Evolutionary conservation across 2,888 invertebrate species (phyloP).

Genomic region (Melieria omissa): DNA sequence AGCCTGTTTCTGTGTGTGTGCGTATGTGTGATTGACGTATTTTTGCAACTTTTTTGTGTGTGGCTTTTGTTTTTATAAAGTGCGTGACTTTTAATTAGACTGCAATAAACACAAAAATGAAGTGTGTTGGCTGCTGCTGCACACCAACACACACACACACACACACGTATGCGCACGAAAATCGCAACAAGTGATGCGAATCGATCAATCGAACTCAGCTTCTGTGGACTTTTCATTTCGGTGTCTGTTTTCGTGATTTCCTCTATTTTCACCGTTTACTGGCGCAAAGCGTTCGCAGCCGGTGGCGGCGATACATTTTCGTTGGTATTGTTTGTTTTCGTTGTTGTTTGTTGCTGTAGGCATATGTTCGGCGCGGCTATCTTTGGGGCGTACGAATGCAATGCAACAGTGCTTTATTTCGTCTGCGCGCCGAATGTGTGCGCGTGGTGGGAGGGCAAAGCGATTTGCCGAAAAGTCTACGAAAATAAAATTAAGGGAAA

Average conservation of each 20-base stretch:
- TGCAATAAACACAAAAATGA: constrained; percentile 32
- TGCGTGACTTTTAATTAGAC: constrained; percentile 36
- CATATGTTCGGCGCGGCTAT: not conserved
- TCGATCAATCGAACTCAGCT: constrained; percentile 22
- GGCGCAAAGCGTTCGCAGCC: not conserved
- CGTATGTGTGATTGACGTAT: not conserved
- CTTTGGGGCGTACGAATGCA: too few species aligned
- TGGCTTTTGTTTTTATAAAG: constrained; percentile 7
- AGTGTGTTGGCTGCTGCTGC: constrained; percentile 5
- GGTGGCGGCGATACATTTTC: not conserved
- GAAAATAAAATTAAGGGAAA: too few species aligned
- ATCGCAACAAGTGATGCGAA: constrained; percentile 5
- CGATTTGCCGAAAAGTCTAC: too few species aligned
- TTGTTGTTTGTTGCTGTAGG: not conserved
- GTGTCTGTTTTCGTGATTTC: not conserved
- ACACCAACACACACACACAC: constrained; percentile 15
- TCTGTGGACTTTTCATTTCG: not conserved
- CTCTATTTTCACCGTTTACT: constrained; percentile 1
- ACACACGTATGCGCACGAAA: not conserved
- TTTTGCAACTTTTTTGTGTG: constrained; percentile 4
- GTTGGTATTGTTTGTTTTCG: not conserved
- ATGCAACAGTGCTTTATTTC: too few species aligned
- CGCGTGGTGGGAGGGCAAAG: too few species aligned
- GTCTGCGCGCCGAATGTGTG: too few species aligned
- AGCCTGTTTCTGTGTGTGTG: too few species aligned